Evolutionary conservation across 2,797 vertebrate species (phyloP).

Genomic region (Neosilurus mollespiculum): DNA sequence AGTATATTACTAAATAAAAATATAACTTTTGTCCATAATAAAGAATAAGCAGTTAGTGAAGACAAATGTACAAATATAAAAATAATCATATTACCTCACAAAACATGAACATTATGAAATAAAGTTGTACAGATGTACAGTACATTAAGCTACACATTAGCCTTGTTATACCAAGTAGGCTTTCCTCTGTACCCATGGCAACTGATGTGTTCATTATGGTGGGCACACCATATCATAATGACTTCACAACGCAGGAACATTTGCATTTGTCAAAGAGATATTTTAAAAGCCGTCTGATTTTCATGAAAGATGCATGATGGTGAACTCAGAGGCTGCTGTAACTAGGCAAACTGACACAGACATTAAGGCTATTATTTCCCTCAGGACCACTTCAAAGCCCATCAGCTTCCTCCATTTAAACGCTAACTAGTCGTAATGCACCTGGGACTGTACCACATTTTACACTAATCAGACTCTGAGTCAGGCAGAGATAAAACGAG

Average conservation of each 20-base stretch:
- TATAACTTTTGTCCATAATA: background rate
- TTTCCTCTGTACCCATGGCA: slow-evolving; percentile 58
- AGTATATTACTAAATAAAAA: background rate
- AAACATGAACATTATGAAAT: background rate
- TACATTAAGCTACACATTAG: slow-evolving; percentile 16
- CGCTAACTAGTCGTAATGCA: background rate
- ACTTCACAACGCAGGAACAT: slow-evolving; percentile 49
- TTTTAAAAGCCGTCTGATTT: slow-evolving; percentile 25
- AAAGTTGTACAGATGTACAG: background rate
- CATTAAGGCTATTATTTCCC: slow-evolving; percentile 59
- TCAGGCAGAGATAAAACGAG: background rate
- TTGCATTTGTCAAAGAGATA: slow-evolving; percentile 55
- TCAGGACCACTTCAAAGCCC: slow-evolving; percentile 36
- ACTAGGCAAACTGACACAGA: slow-evolving; percentile 45
- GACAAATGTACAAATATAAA: background rate
- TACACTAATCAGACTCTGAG: slow-evolving; percentile 1
- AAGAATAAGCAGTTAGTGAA: background rate
- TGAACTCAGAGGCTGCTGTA: slow-evolving; percentile 47
- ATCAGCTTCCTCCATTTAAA: slow-evolving; percentile 30
- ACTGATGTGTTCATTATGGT: slow-evolving; percentile 58
- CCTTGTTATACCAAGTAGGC: slow-evolving; percentile 23
- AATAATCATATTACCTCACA: background rate
- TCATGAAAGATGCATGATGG: slow-evolving; percentile 58
- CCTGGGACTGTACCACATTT: background rate
- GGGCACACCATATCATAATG: slow-evolving; percentile 38